Conservation (phyloP, 2,797 vertebrate species). For the Pangasius mekongensis region DNA sequence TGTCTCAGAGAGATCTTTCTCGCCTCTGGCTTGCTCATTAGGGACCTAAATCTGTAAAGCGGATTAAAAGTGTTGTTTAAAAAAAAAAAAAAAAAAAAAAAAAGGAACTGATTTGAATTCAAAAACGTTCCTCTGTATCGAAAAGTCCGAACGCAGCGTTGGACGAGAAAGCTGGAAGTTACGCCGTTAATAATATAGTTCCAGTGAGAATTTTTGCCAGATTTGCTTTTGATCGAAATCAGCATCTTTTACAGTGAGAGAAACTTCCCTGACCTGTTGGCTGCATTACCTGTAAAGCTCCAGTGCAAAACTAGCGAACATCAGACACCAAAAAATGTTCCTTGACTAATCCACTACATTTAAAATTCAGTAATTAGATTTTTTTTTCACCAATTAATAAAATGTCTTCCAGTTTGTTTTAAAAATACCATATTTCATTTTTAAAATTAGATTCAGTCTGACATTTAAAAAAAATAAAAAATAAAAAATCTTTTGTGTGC, state of each 20-base stretch:
- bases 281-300: neutral
- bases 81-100: neutral
- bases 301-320: neutral
- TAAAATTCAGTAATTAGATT: neutral
- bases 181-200: neutral
- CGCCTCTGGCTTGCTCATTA: neutral
- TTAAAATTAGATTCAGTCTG: neutral
- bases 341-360: neutral
- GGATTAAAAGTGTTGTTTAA: neutral
- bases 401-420: neutral
- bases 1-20: neutral
- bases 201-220: neutral
- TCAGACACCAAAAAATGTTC: neutral
- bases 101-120: no score
- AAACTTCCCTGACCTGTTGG: neutral
- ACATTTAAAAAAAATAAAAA: neutral
- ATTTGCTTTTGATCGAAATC: no score
- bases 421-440: neutral
- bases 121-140: neutral
- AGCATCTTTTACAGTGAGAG: neutral
- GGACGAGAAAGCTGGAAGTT: neutral
- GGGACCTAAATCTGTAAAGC: neutral
- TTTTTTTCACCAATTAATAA: neutral
- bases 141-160: neutral
- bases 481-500: neutral